phyloP scores from a whole-genome alignment of 2,113 vertebrate genomes.

The Helogale parvula region DNA sequence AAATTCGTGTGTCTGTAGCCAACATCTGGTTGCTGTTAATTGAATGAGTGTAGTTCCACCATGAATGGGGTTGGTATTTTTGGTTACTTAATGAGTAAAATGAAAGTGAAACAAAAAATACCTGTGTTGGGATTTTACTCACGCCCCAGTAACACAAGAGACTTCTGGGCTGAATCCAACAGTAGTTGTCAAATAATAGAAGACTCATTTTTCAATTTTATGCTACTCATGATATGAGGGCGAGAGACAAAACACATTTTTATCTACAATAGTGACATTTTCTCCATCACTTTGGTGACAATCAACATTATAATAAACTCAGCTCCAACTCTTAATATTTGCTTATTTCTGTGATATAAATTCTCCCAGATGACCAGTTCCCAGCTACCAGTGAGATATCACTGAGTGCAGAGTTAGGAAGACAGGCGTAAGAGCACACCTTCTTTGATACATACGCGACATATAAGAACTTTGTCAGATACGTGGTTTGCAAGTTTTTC shows the following conservation, averaged over 20 bases:
- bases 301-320: background rate
- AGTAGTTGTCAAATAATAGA: background rate
- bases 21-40: background rate
- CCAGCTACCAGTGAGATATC: background rate
- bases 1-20: background rate
- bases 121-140: background rate
- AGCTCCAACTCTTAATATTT: background rate
- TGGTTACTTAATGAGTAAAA: background rate
- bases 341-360: background rate
- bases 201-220: background rate
- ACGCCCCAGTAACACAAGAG: background rate
- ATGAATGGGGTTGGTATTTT: background rate
- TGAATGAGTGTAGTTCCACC: background rate
- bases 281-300: background rate
- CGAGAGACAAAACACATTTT: background rate
- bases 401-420: background rate
- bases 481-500: background rate
- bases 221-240: background rate
- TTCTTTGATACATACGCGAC: background rate
- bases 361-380: background rate
- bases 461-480: background rate
- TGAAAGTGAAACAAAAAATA: background rate
- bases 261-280: background rate
- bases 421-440: background rate
- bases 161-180: background rate